phyloP scores from a whole-genome alignment of 2,888 invertebrate species.

The Dioctria rufipes region DNA sequence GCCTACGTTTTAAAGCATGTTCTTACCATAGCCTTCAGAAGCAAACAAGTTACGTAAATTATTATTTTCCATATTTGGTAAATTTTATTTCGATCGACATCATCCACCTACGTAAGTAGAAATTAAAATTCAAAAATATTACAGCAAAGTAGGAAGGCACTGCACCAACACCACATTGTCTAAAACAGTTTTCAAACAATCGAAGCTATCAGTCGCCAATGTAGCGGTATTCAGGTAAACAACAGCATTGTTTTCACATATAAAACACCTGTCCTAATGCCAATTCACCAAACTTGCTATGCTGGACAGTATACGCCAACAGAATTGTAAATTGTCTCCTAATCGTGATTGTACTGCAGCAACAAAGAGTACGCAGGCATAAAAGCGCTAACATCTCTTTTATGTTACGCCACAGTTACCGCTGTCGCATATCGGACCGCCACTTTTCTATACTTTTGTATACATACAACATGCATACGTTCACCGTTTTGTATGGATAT shows the following conservation, averaged over 20 bases:
- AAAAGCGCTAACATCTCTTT: conserved; percentile 39
- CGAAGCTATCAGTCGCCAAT: conserved; percentile 2
- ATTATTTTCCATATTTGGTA: not conserved
- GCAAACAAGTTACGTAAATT: too few species aligned
- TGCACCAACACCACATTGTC: not conserved
- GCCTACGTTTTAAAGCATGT: too few species aligned
- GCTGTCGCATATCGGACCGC: not conserved
- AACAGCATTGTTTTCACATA: conserved; percentile 21
- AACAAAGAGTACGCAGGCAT: conserved; percentile 1
- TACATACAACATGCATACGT: not conserved
- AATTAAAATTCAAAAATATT: conserved; percentile 20
- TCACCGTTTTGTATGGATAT: not conserved
- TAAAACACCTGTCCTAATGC: conserved; percentile 27
- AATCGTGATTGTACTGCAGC: conserved; percentile 34
- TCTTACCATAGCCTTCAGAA: too few species aligned
- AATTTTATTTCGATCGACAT: not conserved
- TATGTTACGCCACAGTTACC: conserved; percentile 1
- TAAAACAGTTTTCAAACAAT: not conserved
- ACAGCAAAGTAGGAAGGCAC: conserved; percentile 18
- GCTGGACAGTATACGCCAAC: conserved; percentile 11
- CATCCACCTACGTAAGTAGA: not conserved
- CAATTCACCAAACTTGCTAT: conserved; percentile 2
- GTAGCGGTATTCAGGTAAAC: conserved; percentile 19
- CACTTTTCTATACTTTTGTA: not conserved
- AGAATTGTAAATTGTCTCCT: conserved; percentile 27